Conservation (phyloP, 2,888 invertebrate genomes). For the Drosophila sordidula region DNA sequence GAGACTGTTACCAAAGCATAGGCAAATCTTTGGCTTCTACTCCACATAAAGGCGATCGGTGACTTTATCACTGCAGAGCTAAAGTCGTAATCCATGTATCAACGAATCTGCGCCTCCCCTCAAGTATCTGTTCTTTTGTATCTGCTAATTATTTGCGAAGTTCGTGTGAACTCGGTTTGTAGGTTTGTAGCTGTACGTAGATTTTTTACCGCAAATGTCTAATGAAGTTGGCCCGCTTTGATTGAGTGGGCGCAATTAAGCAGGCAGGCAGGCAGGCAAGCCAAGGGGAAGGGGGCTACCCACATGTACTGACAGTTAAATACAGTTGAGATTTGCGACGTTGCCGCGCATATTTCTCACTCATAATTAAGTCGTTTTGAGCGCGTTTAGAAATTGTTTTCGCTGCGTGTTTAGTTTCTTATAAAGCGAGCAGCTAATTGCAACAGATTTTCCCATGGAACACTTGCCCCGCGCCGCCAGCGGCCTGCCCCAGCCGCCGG, state of each 20-base stretch:
- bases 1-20: slow-evolving; percentile 16
- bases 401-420: slow-evolving; percentile 74
- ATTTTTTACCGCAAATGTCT: slow-evolving; percentile 80
- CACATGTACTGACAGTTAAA: slow-evolving; percentile 54
- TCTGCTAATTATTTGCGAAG: slow-evolving; percentile 70
- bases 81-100: slow-evolving; percentile 13
- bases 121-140: slow-evolving; percentile 22
- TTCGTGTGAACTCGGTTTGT: slow-evolving; percentile 80
- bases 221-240: slow-evolving; percentile 81
- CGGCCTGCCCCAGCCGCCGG: not conserved
- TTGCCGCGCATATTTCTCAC: slow-evolving; percentile 79
- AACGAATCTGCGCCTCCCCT: slow-evolving; percentile 9
- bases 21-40: slow-evolving; percentile 4
- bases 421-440: slow-evolving; percentile 76
- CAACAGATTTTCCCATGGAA: slow-evolving; percentile 78
- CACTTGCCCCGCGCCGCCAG: slow-evolving; percentile 11
- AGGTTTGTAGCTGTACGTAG: slow-evolving; percentile 73
- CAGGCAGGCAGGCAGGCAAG: slow-evolving; percentile 20
- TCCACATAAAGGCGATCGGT: slow-evolving; percentile 3
- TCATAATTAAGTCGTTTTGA: slow-evolving; percentile 82
- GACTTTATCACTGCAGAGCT: not conserved
- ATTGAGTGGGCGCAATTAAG: slow-evolving; percentile 78
- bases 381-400: slow-evolving; percentile 82
- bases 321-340: slow-evolving; percentile 68
- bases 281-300: not conserved